Evolutionary conservation across 2,113 vertebrate species (phyloP).

Genomic region (Rostratula benghalensis): DNA sequence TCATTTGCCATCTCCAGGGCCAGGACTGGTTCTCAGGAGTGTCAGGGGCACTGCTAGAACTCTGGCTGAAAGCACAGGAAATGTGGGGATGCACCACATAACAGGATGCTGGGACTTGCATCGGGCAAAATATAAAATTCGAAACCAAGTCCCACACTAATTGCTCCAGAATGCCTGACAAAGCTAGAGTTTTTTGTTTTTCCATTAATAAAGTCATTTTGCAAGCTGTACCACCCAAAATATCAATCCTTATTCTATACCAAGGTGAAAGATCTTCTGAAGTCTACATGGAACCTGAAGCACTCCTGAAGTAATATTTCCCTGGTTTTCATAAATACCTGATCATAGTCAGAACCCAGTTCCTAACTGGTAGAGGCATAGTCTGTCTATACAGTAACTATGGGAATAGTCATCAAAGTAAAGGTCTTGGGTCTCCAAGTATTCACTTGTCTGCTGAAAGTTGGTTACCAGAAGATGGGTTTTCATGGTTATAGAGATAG

Average conservation of each 20-base stretch:
- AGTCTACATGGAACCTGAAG: not conserved
- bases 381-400: not conserved
- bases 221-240: not conserved
- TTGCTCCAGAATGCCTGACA: not conserved
- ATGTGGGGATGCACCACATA: fast-evolving
- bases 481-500: not conserved
- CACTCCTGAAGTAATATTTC: not conserved
- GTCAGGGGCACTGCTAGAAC: not conserved
- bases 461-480: not conserved
- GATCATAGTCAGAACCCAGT: not conserved
- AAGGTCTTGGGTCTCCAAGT: not conserved
- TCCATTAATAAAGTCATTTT: not conserved
- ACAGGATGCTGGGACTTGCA: not conserved
- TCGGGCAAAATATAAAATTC: not conserved
- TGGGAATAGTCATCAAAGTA: not conserved
- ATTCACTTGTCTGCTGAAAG: not conserved
- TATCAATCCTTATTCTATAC: not conserved
- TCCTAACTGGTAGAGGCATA: not conserved
- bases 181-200: not conserved
- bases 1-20: not conserved
- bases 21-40: not conserved
- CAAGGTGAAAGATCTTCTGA: not conserved
- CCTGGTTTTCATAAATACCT: not conserved
- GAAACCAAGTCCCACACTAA: not conserved
- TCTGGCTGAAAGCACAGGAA: not conserved